phyloP scores from a whole-genome alignment of 2,888 invertebrate species.

The Dasypolia templi region DNA sequence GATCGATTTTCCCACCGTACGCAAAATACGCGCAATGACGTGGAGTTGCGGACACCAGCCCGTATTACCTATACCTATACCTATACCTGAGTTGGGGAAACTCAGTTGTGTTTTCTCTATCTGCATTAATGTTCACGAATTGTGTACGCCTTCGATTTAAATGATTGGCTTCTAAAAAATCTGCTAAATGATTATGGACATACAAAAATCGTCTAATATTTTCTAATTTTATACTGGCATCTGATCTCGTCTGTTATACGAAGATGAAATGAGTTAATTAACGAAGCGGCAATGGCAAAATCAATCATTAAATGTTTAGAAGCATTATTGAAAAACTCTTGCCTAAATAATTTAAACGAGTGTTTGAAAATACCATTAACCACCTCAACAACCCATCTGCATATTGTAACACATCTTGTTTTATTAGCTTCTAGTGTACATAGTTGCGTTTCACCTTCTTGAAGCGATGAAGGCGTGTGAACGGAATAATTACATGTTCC shows the following conservation, averaged over 20 bases:
- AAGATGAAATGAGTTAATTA: background rate
- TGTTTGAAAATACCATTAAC: too few species aligned
- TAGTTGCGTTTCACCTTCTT: constrained; percentile 7
- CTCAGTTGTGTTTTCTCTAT: background rate
- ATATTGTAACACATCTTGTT: background rate
- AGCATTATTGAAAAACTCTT: background rate
- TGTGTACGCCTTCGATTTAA: constrained; percentile 1
- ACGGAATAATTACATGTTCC: constrained; percentile 5
- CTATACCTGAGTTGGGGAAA: constrained; percentile 3
- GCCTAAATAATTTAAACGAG: constrained; percentile 3
- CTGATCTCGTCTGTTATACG: background rate
- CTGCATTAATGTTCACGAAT: background rate
- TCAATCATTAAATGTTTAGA: background rate
- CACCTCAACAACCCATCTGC: background rate
- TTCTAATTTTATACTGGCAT: background rate
- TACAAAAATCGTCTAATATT: background rate
- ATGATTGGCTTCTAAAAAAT: background rate
- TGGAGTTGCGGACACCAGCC: too few species aligned
- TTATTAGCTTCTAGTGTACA: background rate
- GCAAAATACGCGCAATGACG: too few species aligned
- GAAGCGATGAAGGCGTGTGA: constrained; percentile 6
- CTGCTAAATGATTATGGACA: background rate
- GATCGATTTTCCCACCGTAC: too few species aligned
- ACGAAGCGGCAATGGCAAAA: background rate
- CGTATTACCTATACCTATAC: too few species aligned